Conservation (phyloP, 2,797 vertebrate species). For the Pempheris klunzingeri region DNA sequence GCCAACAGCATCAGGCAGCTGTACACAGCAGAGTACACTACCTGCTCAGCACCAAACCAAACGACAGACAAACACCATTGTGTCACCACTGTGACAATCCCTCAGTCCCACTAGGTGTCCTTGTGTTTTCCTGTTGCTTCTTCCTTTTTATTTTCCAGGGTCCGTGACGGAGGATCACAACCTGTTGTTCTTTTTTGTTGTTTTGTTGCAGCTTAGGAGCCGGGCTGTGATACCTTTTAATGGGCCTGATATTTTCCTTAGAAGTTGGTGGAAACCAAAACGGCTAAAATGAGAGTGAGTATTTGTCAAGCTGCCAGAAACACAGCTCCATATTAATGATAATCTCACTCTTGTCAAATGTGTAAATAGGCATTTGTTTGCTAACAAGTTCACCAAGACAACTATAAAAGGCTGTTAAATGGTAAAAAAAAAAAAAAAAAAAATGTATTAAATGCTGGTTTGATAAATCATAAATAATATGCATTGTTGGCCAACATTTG, state of each 20-base stretch:
- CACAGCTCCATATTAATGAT: neutral
- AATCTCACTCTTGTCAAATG: neutral
- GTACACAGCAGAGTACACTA: neutral
- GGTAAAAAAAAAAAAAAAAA: too few relatives aligned
- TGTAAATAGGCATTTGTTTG: neutral
- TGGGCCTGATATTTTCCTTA: neutral
- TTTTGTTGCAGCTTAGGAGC: too few relatives aligned
- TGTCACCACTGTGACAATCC: too few relatives aligned
- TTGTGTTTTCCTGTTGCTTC: too few relatives aligned
- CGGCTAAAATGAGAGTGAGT: neutral
- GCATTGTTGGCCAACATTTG: neutral
- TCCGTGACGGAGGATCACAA: too few relatives aligned
- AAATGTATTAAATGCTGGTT: neutral
- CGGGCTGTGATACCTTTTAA: too few relatives aligned
- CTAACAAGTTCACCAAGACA: neutral
- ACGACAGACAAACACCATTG: neutral
- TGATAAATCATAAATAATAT: conserved; percentile 21
- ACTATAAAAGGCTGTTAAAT: neutral
- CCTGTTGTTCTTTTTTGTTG: too few relatives aligned
- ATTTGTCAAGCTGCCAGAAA: neutral
- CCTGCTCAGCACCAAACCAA: neutral
- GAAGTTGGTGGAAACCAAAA: neutral
- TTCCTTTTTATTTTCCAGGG: too few relatives aligned
- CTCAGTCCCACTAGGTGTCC: too few relatives aligned
- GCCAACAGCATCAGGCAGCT: neutral